Evolutionary conservation across 1,140 invertebrate genomes (phyloP), one percentile per base, ranked within the genome.

Genomic region (Drosophila ananassae): DNA sequence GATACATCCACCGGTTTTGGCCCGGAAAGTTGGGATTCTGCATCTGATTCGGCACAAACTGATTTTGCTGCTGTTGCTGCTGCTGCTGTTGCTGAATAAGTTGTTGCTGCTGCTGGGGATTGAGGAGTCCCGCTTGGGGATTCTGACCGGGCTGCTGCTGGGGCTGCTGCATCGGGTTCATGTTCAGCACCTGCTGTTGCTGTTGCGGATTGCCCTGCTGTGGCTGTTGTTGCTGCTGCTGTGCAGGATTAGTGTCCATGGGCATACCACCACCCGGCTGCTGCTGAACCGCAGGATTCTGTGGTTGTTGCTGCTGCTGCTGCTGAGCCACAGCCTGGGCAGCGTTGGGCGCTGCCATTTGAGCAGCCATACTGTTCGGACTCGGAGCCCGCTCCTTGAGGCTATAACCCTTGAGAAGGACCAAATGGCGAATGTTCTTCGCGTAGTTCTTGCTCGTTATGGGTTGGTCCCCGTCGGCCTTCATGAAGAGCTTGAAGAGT

Each of bases 371-470:
- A 64, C 80, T 85, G 25, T 90, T 91, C 2, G 96, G 96, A 91
- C 96, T 97, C 0, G 96, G 93, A 1, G 96, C 95, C 37, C 96
- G 93, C 89, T 97, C 96, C 85, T 97, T 97, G n/a, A 97, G 92
- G 80, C 93, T 94, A 78, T 94, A 96, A 17, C 95, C 96, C 91
- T 95, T 96, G 0, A 98, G 91, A 7, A 98, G 92, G 6, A 98
- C 96, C 55, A 98, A 93, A 92, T 98, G 97, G 12, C 97, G 92
- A 0, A 95, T 94, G 92, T 98, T 97, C 92, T 97, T 97, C 0
- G 97, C 96, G 91, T 98, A 99, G 87, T 98, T 98, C 91, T 98
- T 98, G 3, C 95, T 96, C 63, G 96, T 95, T 0, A 95, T 95
- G 0, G 94, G 94, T 9, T 97, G 92, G 92, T 98, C 97, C 0